Evolutionary conservation across 1,140 invertebrate species (phyloP).

Genomic region (Solenopsis invicta): DNA sequence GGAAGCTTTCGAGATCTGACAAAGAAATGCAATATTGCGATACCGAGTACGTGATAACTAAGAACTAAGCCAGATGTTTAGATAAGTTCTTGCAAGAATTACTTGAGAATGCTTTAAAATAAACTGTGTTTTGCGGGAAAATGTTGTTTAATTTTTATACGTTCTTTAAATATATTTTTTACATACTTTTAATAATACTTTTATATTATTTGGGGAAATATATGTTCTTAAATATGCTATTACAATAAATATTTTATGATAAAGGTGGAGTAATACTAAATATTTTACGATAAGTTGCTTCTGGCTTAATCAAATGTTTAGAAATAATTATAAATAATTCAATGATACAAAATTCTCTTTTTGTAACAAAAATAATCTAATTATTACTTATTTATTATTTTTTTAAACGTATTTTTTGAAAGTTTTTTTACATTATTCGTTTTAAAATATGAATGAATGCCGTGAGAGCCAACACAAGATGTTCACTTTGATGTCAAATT

Average conservation of each 20-base stretch:
- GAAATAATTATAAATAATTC: not conserved
- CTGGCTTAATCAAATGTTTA: not conserved
- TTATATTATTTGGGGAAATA: not conserved
- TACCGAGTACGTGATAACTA: conserved; percentile 26
- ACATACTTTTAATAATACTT: not conserved
- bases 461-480: too few relatives aligned
- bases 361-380: not conserved
- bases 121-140: not conserved
- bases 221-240: not conserved
- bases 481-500: too few relatives aligned
- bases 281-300: not conserved
- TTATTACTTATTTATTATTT: not conserved
- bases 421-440: not conserved
- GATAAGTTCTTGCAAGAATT: conserved; percentile 14
- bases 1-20: conserved; percentile 12
- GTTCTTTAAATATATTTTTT: too few relatives aligned
- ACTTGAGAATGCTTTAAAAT: not conserved
- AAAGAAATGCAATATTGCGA: conserved; percentile 29
- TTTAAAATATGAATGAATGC: too few relatives aligned
- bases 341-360: not conserved
- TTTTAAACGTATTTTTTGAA: not conserved
- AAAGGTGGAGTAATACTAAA: not conserved
- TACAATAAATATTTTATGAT: not conserved
- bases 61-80: not conserved
- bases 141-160: not conserved